Evolutionary conservation across 2,113 vertebrate species (phyloP).

Genomic region (Hyla sarda): DNA sequence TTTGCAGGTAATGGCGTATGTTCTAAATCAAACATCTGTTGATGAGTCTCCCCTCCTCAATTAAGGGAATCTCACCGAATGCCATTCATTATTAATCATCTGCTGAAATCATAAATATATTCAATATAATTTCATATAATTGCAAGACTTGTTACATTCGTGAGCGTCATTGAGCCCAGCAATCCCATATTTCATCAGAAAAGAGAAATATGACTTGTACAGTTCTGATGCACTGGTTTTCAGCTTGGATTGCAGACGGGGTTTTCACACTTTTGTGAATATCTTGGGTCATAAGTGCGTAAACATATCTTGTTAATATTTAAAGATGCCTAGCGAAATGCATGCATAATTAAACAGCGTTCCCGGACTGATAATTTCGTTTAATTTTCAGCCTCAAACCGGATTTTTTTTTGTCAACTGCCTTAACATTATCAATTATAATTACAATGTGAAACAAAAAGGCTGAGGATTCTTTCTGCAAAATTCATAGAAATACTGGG

Average conservation of each 20-base stretch:
- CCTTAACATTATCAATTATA: conserved; percentile 12
- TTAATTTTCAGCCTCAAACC: conserved; percentile 74
- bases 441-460: background rate
- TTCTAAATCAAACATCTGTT: conserved; percentile 51
- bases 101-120: conserved; percentile 53
- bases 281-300: conserved; percentile 68
- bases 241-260: background rate
- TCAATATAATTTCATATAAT: conserved; percentile 43
- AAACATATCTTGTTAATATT: conserved; percentile 74
- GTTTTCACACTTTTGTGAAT: conserved; percentile 63
- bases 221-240: background rate
- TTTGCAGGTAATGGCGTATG: background rate
- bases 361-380: conserved; percentile 67
- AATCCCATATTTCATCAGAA: conserved; percentile 32
- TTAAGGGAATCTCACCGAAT: conserved; percentile 21
- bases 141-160: conserved; percentile 56
- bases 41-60: conserved; percentile 39
- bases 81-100: background rate
- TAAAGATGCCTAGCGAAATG: conserved; percentile 72
- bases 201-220: background rate
- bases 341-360: conserved; percentile 77
- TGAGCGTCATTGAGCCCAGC: conserved; percentile 36
- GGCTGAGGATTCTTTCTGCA: background rate
- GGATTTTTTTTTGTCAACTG: conserved; percentile 61
- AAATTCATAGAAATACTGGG: background rate